A percentile compares a stretch with the other conserved stretches of the same genome.
Evolutionary conservation across 2,113 vertebrate species (phyloP).

Genomic region (Myotis brandtii): DNA sequence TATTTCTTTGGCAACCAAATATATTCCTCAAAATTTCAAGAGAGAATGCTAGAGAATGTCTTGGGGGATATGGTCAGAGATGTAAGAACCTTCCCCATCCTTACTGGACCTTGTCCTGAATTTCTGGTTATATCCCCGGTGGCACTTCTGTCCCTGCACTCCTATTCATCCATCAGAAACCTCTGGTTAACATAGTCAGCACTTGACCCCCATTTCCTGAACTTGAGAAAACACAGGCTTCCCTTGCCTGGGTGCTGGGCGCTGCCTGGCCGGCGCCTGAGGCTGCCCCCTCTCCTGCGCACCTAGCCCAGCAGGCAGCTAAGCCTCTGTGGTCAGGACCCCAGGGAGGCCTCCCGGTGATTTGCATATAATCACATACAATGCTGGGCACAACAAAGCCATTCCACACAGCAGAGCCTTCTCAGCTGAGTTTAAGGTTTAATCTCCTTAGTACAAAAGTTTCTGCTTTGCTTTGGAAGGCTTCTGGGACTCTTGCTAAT

Average conservation of each 20-base stretch:
- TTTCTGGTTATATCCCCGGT: background rate
- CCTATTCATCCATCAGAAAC: background rate
- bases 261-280: background rate
- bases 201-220: background rate
- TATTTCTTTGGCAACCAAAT: background rate
- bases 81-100: background rate
- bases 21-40: background rate
- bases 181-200: background rate
- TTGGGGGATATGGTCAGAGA: background rate
- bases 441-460: slow-evolving; percentile 79
- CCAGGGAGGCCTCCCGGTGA: slow-evolving; percentile 60
- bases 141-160: background rate
- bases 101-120: background rate
- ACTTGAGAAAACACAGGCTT: background rate
- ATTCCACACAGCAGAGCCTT: slow-evolving; percentile 55
- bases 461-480: slow-evolving; percentile 74
- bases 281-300: background rate
- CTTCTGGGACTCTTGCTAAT: slow-evolving; percentile 69
- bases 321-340: slow-evolving; percentile 66
- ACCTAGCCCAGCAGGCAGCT: background rate
- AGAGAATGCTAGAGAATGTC: background rate
- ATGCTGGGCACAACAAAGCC: slow-evolving; percentile 71
- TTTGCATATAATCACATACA: slow-evolving; percentile 79
- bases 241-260: background rate
- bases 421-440: slow-evolving; percentile 77